Conservation (phyloP, 2,113 vertebrate genomes). For the Danio rerio region GRCz12tu NC_133183.1:21059001-21059500, state of each 20-base stretch:
- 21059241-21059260: not conserved
- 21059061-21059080: not conserved
- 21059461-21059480: slow-evolving; percentile 9
- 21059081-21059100: too few species aligned
- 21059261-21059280: not conserved
- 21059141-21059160: too few species aligned
- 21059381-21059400: not conserved
- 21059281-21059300: not conserved
- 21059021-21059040: not conserved
- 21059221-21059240: not conserved
- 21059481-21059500: not conserved
- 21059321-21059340: not conserved
- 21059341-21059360: not conserved
- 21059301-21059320: slow-evolving; percentile 39
- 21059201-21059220: slow-evolving; percentile 24
- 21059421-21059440: not conserved
- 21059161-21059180: too few species aligned
- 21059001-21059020: too few species aligned
- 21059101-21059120: too few species aligned
- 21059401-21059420: not conserved
- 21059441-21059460: not conserved
- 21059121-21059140: too few species aligned
- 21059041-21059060: not conserved
- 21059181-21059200: not conserved
- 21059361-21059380: not conserved